Evolutionary conservation across 2,888 invertebrate species (phyloP).

Genomic region (Aethes cnicana): DNA sequence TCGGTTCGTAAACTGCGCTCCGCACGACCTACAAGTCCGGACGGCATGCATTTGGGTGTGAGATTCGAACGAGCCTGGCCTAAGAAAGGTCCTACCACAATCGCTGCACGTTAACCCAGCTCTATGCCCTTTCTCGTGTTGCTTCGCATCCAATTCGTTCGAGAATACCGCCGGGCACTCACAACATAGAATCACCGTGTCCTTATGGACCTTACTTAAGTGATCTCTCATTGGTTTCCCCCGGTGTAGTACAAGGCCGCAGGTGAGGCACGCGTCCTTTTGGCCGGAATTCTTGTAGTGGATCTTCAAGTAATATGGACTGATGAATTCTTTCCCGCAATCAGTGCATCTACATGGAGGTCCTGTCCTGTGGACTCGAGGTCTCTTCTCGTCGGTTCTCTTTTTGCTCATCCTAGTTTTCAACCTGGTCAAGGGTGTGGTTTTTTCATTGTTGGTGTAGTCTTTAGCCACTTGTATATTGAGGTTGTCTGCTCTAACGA

Average conservation of each 20-base stretch:
- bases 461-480: conserved; percentile 53
- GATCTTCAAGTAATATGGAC: conserved; percentile 57
- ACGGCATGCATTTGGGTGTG: conserved; percentile 71
- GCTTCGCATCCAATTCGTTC: conserved; percentile 44
- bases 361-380: conserved; percentile 47
- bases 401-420: conserved; percentile 42
- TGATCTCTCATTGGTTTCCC: conserved; percentile 60
- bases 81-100: conserved; percentile 62
- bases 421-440: conserved; percentile 49
- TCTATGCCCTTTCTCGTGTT: conserved; percentile 55
- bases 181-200: conserved; percentile 47
- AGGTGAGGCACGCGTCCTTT: conserved; percentile 62
- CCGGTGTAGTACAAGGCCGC: conserved; percentile 52
- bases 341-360: conserved; percentile 58
- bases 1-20: conserved; percentile 63
- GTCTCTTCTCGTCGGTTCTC: conserved; percentile 42
- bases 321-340: conserved; percentile 60
- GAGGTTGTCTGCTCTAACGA: conserved; percentile 53
- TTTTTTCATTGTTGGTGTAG: conserved; percentile 49
- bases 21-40: conserved; percentile 62
- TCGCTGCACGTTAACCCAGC: conserved; percentile 57
- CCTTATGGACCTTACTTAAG: conserved; percentile 48
- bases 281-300: conserved; percentile 69
- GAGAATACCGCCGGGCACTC: conserved; percentile 58
- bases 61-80: conserved; percentile 55